Conservation (phyloP, 2,113 vertebrate species). For the Ceyx cyanopectus region DNA sequence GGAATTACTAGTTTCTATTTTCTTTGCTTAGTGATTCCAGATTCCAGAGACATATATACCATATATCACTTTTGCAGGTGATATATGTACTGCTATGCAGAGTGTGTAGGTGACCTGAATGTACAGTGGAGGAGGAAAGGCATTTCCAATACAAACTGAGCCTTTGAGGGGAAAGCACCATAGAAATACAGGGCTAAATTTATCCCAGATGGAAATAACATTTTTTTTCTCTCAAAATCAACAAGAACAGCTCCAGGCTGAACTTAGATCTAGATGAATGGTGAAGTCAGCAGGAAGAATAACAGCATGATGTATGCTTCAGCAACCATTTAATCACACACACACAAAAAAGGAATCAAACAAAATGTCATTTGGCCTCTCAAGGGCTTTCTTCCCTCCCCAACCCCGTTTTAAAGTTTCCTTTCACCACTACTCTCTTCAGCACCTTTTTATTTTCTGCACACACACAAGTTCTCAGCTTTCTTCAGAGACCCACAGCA, state of each 20-base stretch:
- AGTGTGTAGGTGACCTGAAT: neutral
- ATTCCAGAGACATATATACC: neutral
- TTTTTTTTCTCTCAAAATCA: neutral
- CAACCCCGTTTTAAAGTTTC: neutral
- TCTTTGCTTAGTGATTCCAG: neutral
- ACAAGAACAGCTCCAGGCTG: neutral
- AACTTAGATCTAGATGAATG: neutral
- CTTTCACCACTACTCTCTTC: neutral
- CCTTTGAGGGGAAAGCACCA: neutral
- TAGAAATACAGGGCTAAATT: neutral
- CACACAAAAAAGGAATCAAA: neutral
- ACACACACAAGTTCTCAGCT: neutral
- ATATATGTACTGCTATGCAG: neutral
- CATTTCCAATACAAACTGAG: neutral
- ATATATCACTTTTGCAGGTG: neutral
- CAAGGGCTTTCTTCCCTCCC: neutral
- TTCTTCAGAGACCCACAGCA: neutral
- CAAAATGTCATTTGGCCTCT: fast-evolving
- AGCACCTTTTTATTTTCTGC: neutral
- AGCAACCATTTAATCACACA: neutral
- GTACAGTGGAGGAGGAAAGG: neutral
- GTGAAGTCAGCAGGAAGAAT: neutral
- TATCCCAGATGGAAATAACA: neutral
- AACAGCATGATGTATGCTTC: neutral
- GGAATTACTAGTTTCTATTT: neutral